Conservation (phyloP, 2,797 vertebrate species). For the Coendou prehensilis region DNA sequence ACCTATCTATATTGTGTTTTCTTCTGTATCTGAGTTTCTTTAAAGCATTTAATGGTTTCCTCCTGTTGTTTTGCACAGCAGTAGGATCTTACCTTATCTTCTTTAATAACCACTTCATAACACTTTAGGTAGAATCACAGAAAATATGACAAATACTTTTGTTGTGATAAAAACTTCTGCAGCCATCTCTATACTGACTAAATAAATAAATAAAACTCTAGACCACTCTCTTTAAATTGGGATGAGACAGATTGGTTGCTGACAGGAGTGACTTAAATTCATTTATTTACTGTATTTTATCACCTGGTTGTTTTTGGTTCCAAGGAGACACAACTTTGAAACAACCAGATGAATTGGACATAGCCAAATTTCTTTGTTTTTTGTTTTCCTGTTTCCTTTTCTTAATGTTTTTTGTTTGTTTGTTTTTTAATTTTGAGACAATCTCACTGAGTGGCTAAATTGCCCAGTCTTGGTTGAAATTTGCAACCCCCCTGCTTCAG, state of each 20-base stretch:
- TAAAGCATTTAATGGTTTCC: not conserved
- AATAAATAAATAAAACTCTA: not conserved
- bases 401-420: too few species aligned
- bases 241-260: not conserved
- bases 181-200: not conserved
- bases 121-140: not conserved
- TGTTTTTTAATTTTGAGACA: not conserved
- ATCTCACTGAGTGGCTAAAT: not conserved
- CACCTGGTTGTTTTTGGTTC: not conserved
- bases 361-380: not conserved
- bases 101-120: conserved; percentile 8
- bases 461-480: not conserved
- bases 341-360: not conserved
- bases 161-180: not conserved
- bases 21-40: not conserved
- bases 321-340: not conserved
- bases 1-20: not conserved
- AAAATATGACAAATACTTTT: not conserved
- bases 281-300: conserved; percentile 11
- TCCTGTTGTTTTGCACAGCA: not conserved
- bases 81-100: not conserved
- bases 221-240: not conserved
- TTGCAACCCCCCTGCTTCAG: not conserved
- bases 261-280: not conserved
- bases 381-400: not conserved